phyloP scores from a whole-genome alignment of 2,888 invertebrate species.

The Tinea semifulvella region DNA sequence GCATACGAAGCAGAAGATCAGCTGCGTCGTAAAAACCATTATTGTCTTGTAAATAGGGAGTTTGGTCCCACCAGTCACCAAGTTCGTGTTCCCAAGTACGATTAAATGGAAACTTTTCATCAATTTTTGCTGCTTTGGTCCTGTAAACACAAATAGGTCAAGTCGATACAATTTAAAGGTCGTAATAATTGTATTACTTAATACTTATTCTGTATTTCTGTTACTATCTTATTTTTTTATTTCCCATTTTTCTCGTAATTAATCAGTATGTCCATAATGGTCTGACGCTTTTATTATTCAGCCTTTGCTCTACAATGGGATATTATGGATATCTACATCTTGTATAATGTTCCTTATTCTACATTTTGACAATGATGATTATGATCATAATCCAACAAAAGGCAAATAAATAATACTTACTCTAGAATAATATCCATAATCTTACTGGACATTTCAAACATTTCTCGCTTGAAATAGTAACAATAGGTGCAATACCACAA shows the following conservation, averaged over 20 bases:
- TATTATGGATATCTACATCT: no score
- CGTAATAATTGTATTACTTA: no score
- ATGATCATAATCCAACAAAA: no score
- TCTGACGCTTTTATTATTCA: no score
- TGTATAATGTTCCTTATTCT: no score
- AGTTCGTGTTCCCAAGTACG: conserved; percentile 45
- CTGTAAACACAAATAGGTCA: conserved; percentile 21
- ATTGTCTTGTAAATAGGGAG: conserved; percentile 37
- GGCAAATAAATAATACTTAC: conserved; percentile 26
- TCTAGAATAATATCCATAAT: conserved; percentile 29
- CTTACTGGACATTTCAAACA: conserved; percentile 37
- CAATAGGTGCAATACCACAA: conserved; percentile 36
- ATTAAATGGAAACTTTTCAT: conserved; percentile 23
- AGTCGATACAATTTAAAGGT: no score
- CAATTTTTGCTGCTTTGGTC: conserved; percentile 20
- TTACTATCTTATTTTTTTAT: no score
- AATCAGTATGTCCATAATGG: no score
- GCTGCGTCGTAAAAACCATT: conserved; percentile 43
- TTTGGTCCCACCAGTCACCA: conserved; percentile 55
- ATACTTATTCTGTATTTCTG: no score
- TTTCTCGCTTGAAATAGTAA: conserved; percentile 36
- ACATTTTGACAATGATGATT: no score
- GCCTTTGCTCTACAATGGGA: no score
- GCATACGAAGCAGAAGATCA: conserved; percentile 43
- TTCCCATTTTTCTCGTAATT: no score